A percentile compares a stretch with the other conserved stretches of the same genome.
Evolutionary conservation across 2,113 vertebrate genomes (phyloP).

Genomic region (Gila orcuttii): DNA sequence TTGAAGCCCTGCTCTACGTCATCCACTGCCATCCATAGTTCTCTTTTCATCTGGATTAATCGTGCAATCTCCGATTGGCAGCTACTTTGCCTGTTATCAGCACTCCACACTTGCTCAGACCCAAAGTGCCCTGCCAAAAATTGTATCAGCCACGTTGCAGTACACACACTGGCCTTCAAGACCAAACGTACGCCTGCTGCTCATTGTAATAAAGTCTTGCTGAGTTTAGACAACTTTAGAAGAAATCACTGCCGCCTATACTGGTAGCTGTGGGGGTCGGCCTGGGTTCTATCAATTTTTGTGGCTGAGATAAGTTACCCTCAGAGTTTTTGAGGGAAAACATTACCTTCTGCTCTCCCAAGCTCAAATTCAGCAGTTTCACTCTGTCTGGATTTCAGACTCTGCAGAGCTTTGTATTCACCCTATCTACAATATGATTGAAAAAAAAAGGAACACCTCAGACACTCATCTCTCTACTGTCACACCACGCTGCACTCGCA

Average conservation of each 20-base stretch:
- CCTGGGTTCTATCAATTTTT: conserved; percentile 35
- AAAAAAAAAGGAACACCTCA: conserved; percentile 33
- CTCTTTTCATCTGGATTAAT: conserved; percentile 43
- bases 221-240: conserved; percentile 16
- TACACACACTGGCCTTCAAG: conserved; percentile 25
- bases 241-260: neutral
- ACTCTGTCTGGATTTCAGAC: conserved; percentile 35
- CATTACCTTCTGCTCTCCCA: conserved; percentile 21
- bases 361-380: conserved; percentile 43
- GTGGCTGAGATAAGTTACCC: conserved; percentile 13
- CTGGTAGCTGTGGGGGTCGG: neutral
- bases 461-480: conserved; percentile 51
- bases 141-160: conserved; percentile 3
- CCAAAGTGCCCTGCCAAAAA: conserved; percentile 44
- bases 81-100: conserved; percentile 40
- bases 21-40: neutral
- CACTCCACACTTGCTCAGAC: conserved; percentile 27
- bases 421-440: conserved; percentile 46
- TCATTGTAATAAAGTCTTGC: conserved; percentile 10
- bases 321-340: conserved; percentile 16
- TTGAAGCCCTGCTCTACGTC: neutral
- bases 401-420: conserved; percentile 43
- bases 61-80: conserved; percentile 27
- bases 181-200: neutral
- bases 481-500: conserved; percentile 46